Evolutionary conservation across 2,797 vertebrate species (phyloP), one percentile per base, ranked within the genome.

Genomic region (Cynopterus sphinx): DNA sequence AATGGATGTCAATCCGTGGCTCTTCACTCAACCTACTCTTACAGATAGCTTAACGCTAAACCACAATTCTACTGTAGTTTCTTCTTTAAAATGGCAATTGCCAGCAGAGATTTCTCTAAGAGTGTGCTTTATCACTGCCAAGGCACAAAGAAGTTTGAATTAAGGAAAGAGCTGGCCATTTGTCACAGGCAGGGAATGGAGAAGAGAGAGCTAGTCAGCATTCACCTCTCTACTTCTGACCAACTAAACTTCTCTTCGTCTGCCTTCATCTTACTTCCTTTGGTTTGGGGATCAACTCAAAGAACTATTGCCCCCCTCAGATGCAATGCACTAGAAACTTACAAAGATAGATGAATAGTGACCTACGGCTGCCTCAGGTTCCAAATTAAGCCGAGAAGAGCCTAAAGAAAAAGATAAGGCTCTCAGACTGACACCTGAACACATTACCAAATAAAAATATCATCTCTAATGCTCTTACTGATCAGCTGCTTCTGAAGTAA

Each of bases 251-350:
- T 41, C 68, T 75, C 73, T 61, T 90, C 81, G 55, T 46, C 73
- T 61, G 74, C 91, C 65, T 95, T 91, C 70, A 87, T 67, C 93
- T 79, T 49, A 53, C 53, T 15, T 86, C 63, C 36, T 95, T 94
- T 97, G 95, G 96, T 87, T 31, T 88, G 73, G 36, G n/a, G 82
- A 95, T 71, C 86, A 81, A 97, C 96, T 93, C 70, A 57, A 87
- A 96, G 83, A 67, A n/a, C 90, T 17, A 3, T 33, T 89, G 83
- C 15, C 43, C 55, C 87, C 49, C 86, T 83, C 51, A 36, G 78
- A 85, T 49, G 53, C 68, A 70, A 85, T 4, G 46, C n/a, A 43
- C 26, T 36, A 82, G 82, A 78, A 75, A 74, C 21, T 90, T 68
- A 88, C 36, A 88, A 74, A 90, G 49, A 85, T 31, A 65, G 19